A percentile compares a stretch with the other conserved stretches of the same genome.
These are phyloP conservation scores for Eupeodes latifasciatus DNA, from an alignment of 2,888 invertebrate genomes.

Conservation along the genomic window DNA sequence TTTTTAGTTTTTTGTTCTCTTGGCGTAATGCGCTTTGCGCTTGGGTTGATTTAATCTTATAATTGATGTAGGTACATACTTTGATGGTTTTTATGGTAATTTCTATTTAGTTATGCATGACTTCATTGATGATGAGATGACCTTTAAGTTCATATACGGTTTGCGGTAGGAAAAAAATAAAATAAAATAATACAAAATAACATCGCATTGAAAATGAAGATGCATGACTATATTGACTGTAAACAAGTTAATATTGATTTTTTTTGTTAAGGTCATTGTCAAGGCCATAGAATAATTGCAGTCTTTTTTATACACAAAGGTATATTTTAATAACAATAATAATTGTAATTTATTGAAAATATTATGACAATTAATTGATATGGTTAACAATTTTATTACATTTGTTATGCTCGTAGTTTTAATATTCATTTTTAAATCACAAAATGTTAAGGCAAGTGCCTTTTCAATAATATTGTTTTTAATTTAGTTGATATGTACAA, in stretches of 20 bases:
- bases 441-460: too few species aligned
- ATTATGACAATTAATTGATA: not conserved
- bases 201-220: slow-evolving; percentile 3
- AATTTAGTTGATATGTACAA: too few species aligned
- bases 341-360: not conserved
- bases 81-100: slow-evolving; percentile 24
- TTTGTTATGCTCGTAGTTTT: too few species aligned
- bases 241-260: not conserved
- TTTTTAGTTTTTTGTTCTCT: not conserved
- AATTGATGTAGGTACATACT: not conserved
- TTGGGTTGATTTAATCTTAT: slow-evolving; percentile 6
- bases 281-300: not conserved
- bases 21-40: not conserved
- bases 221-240: slow-evolving; percentile 16
- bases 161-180: not conserved
- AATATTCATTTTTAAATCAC: too few species aligned
- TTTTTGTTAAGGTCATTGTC: not conserved
- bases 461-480: too few species aligned
- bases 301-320: not conserved
- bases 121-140: slow-evolving; percentile 37
- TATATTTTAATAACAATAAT: not conserved
- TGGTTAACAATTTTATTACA: not conserved
- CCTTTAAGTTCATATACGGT: not conserved
- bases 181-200: too few species aligned
- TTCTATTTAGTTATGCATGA: slow-evolving; percentile 52